These are phyloP conservation scores for Phymastichus coffea DNA, from an alignment of 1,140 invertebrate species.

Conservation along the genomic window DNA sequence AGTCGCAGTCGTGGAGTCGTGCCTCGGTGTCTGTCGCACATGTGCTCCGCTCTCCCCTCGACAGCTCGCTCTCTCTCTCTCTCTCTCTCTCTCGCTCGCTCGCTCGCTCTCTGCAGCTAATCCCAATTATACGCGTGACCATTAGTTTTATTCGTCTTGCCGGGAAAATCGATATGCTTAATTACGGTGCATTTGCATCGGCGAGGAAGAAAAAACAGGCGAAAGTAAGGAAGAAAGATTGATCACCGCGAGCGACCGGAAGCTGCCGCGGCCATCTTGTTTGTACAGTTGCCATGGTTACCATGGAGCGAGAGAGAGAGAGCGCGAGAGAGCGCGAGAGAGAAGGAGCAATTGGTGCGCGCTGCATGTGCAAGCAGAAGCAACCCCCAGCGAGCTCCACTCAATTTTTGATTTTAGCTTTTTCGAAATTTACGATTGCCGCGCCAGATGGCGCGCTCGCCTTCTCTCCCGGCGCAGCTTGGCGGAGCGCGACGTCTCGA, in stretches of 20 bases:
- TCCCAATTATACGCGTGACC: constrained; percentile 52
- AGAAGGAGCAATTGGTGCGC: background rate
- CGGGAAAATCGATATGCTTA: constrained; percentile 37
- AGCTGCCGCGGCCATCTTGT: constrained; percentile 56
- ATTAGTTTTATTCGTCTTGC: constrained; percentile 52
- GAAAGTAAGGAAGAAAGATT: constrained; percentile 44
- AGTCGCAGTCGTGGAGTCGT: too few relatives aligned
- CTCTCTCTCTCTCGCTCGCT: constrained; percentile 1
- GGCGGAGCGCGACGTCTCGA: constrained; percentile 32
- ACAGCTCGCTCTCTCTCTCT: background rate
- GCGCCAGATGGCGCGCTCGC: constrained; percentile 1
- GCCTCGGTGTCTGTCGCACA: too few relatives aligned
- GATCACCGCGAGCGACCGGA: constrained; percentile 50
- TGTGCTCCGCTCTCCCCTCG: background rate
- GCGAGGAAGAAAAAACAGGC: constrained; percentile 38
- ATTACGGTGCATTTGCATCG: background rate
- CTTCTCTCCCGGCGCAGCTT: constrained; percentile 14
- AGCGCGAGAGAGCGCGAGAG: too few relatives aligned
- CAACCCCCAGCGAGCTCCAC: constrained; percentile 15
- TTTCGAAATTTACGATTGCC: too few relatives aligned
- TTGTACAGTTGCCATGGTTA: constrained; percentile 56
- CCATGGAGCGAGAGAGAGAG: constrained; percentile 39
- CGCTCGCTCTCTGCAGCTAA: constrained; percentile 35
- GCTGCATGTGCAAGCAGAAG: background rate
- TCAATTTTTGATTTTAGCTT: too few relatives aligned